Base-by-base conservation (phyloP, 2,888 invertebrate species). In the Alentia gelatinosa region DNA sequence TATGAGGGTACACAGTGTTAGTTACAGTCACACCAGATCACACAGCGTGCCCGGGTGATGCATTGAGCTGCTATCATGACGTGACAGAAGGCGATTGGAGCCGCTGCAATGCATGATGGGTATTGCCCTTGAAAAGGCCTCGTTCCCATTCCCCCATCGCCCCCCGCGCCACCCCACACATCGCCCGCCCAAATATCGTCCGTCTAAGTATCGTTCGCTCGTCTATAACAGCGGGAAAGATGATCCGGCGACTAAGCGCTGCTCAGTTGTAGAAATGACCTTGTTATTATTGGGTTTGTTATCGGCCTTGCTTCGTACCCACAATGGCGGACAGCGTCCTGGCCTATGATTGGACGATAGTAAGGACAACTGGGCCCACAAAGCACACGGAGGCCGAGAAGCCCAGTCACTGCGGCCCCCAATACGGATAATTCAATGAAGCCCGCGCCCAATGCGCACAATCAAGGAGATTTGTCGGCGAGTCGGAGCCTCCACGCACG, bases 401-500 rank as follows among this genome's bases (percentile, higher is more conserved):
- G 74, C n/a, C 56, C 30, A 12, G 30, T 74, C 30, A 74, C 74
- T 74, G 30, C 26, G 74, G 74, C 74, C 47, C n/a, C n/a, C 74
- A 74, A 74, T 74, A 74, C 30, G 74, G 30, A 74, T 74, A 74
- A 74, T 74, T 74, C 74, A 74, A 74, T 74, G 12, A 33, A 74
- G 74, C 33, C n/a, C 30, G 3, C n/a, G 74, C n/a, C 74, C 74
- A 74, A 74, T 74, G 74, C 30, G 74, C 30, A 74, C 74, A 74
- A 74, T 74, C 74, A 74, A 74, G 74, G 74, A 74, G 74, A 74
- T 74, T 74, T 74, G 74, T 74, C 30, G 74, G 1, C 30, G 74
- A 74, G 74, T 30, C 74, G 30, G 74, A n/a, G 33, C 74, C 30
- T 33, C 30, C 74, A 33, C 63, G 74, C n/a, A 33, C 30, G 30